Evolutionary conservation across 2,888 invertebrate species (phyloP), one percentile per base, ranked within the genome.

Genomic region (Dynastes grantii): DNA sequence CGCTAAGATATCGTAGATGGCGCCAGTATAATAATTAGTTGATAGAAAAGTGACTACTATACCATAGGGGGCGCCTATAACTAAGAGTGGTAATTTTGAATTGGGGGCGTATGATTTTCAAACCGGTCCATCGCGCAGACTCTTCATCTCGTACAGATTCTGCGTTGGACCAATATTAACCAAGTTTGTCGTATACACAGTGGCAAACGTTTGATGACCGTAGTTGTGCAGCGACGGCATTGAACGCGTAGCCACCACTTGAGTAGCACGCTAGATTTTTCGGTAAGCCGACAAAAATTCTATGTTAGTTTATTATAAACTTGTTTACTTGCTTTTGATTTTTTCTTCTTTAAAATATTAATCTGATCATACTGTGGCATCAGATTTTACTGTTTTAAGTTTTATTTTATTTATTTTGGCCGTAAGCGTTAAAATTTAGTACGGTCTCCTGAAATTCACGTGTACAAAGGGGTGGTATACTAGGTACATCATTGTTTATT

Each of bases 91-190:
- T 27, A 70, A 71, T 64, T 70, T 78, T 63, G 70, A 77, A 77
- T 76, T 71, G 76, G 78, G 76, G 77, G 80, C 75, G 80, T 80
- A 61, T 32, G 71, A 55, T 67, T 22, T 61, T 77, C 49, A 51
- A 27, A 78, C 82, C 64, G 81, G 80, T 79, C 79, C 81, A 83
- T 79, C 77, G 84, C 84, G 84, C 84, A 84, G 84, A 83, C 82
- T 84, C 84, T 80, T 79, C 77, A 82, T 84, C 83, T 84, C 81
- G 73, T 80, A 81, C 83, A 82, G 84, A 84, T 84, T 84, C 84
- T 84, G 84, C 84, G 84, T 84, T 84, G 84, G 83, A 84, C 83
- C 84, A 82, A 83, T 83, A 82, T 83, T 80, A 81, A 81, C 80
- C 81, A 82, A 81, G 76, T 77, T 75, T 16, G 49, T 16, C 58